These are phyloP conservation scores for Drosophila stalkeri DNA, from an alignment of 2,888 invertebrate species.

Conservation along the genomic window DNA sequence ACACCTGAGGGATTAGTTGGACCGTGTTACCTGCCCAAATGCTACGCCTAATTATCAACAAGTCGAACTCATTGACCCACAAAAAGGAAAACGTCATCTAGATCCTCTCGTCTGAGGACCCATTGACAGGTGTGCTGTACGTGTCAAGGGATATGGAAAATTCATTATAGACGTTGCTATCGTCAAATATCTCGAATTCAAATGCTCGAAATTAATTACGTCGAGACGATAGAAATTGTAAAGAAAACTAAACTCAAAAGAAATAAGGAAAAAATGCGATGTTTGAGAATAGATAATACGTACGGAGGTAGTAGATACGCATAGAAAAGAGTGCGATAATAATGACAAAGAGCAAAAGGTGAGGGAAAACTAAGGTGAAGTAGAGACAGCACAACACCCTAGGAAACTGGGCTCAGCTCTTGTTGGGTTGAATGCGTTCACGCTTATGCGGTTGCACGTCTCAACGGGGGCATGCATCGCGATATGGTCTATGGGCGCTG, in stretches of 20 bases:
- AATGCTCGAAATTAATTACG: conserved; percentile 76
- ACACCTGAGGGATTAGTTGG: not conserved
- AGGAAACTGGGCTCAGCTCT: conserved; percentile 28
- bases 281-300: conserved; percentile 62
- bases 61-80: conserved; percentile 63
- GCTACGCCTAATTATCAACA: conserved; percentile 51
- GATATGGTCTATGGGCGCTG: conserved; percentile 46
- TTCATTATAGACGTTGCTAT: conserved; percentile 52
- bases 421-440: conserved; percentile 29
- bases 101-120: conserved; percentile 28
- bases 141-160: conserved; percentile 49
- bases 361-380: not conserved
- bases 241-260: conserved; percentile 12
- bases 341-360: conserved; percentile 17
- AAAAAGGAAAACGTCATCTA: conserved; percentile 38
- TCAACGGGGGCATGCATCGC: conserved; percentile 60
- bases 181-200: conserved; percentile 58
- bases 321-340: conserved; percentile 48
- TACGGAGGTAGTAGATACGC: conserved; percentile 45
- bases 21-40: conserved; percentile 10
- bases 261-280: conserved; percentile 13
- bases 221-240: conserved; percentile 25
- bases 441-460: conserved; percentile 72
- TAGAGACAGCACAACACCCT: conserved; percentile 27
- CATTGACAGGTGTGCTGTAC: conserved; percentile 42